Base-by-base conservation (phyloP, 2,888 invertebrate genomes). In the Caenorhabditis panamensis region DNA sequence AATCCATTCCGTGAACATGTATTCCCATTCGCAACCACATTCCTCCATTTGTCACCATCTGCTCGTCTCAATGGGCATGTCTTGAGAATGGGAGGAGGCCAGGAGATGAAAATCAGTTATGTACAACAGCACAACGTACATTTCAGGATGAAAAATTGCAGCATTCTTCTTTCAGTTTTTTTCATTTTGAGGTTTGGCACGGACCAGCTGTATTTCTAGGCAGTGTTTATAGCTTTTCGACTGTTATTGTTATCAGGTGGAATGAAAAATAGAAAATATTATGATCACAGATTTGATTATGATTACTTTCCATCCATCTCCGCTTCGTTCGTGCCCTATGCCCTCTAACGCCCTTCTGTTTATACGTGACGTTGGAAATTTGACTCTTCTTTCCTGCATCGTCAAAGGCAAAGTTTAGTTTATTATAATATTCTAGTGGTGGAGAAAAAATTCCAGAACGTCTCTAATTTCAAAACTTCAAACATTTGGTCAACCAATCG, bases 381-480 rank as follows among this genome's bases (percentile, higher is more conserved):
- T 47, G 47, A 47, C 16, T 41, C 41, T 13, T 13, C 13, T 41
- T 47, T 41, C 31, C 31, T 41, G 6, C 41, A 41, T 6, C 54
- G 36, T 58, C 4, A 31, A 31, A 31, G 37, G 63, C 36, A 72
- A 72, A 63, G 72, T 72, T 72, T 72, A 41, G 6, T 41, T 41
- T 41, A 41, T 41, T 41, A 63, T 47, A 16, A 47, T 47, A 41
- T 47, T n/a, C 18, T 3, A 20, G 31, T 6, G 31, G 9, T 6
- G 31, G 31, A 31, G 9, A 31, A 31, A 31, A 31, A 13, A 2
- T 36, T 28, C 61, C 24, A 22, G 37, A 44, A 62, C 71, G 54
- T 44, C 63, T 72, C 56, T 37, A 63, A 63, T 72, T 72, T 72
- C 63, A 44, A 31, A 63, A 63, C 44, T 63, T 63, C 58, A 72